phyloP scores from a whole-genome alignment of 2,888 invertebrate species.

The Leptinotarsa peninsularis region DNA sequence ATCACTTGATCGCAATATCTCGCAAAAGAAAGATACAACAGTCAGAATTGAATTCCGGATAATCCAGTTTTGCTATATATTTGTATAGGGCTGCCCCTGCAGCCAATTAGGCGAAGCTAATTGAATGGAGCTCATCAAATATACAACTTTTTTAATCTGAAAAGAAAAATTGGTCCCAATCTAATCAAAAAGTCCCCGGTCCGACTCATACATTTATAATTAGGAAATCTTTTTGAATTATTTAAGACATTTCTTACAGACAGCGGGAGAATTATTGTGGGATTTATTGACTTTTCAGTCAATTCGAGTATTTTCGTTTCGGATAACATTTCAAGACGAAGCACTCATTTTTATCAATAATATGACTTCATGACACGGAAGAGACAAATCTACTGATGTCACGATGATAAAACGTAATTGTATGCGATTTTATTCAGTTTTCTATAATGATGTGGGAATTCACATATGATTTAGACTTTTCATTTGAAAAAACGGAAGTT shows the following conservation, averaged over 20 bases:
- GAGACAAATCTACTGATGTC: too few species aligned
- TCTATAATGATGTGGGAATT: too few species aligned
- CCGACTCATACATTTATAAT: slow-evolving; percentile 61
- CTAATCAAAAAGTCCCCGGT: slow-evolving; percentile 61
- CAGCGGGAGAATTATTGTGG: slow-evolving; percentile 34
- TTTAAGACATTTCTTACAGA: slow-evolving; percentile 43
- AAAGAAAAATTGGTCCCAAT: slow-evolving; percentile 64
- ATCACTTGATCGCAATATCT: neutral
- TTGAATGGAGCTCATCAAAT: slow-evolving; percentile 62
- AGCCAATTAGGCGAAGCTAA: slow-evolving; percentile 53
- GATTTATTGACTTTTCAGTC: slow-evolving; percentile 1
- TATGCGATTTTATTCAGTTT: too few species aligned
- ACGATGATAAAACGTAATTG: too few species aligned
- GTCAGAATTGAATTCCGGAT: slow-evolving; percentile 5
- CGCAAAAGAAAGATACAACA: neutral
- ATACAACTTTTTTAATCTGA: slow-evolving; percentile 63
- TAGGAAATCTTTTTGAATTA: slow-evolving; percentile 49
- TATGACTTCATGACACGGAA: too few species aligned
- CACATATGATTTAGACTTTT: too few species aligned
- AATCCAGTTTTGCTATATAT: slow-evolving; percentile 20
- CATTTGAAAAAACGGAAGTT: too few species aligned
- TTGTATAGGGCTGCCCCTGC: slow-evolving; percentile 26
- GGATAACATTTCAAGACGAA: too few species aligned
- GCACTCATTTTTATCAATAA: too few species aligned
- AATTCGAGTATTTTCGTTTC: neutral